Evolutionary conservation across 2,888 invertebrate genomes (phyloP).

Genomic region (Dynastes hyllus): DNA sequence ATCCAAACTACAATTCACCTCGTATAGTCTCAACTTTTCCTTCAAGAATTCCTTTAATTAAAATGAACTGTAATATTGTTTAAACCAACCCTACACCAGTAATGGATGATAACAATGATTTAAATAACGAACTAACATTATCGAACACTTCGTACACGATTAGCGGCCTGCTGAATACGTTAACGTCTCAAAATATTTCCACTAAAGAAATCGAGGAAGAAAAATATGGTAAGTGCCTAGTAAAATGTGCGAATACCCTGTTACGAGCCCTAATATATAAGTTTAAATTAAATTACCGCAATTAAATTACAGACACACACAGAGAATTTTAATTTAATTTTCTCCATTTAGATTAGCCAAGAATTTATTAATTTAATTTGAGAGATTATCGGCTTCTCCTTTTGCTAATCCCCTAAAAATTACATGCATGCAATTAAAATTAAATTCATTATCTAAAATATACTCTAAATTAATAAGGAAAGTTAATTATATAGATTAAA

Average conservation of each 20-base stretch:
- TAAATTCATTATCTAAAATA: no score
- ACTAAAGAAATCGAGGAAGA: slow-evolving; percentile 33
- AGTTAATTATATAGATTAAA: neutral
- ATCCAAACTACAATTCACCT: neutral
- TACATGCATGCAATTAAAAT: no score
- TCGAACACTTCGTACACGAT: slow-evolving; percentile 58
- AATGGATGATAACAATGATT: slow-evolving; percentile 48
- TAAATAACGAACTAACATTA: slow-evolving; percentile 50
- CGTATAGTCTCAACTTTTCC: no score
- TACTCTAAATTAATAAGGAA: neutral
- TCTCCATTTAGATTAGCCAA: slow-evolving; percentile 11
- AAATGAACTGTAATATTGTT: no score
- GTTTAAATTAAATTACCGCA: slow-evolving; percentile 44
- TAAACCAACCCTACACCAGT: neutral
- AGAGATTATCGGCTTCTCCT: neutral
- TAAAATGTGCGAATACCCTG: neutral
- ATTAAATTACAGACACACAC: slow-evolving; percentile 35
- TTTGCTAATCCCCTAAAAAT: no score
- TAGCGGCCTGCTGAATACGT: slow-evolving; percentile 58
- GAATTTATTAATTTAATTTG: slow-evolving; percentile 42
- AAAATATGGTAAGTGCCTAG: slow-evolving; percentile 35
- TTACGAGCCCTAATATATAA: neutral
- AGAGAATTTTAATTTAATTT: slow-evolving; percentile 46
- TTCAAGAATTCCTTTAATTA: no score
- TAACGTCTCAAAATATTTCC: slow-evolving; percentile 23